phyloP scores from a whole-genome alignment of 2,888 invertebrate genomes.

The Epirrhoe alternata region DNA sequence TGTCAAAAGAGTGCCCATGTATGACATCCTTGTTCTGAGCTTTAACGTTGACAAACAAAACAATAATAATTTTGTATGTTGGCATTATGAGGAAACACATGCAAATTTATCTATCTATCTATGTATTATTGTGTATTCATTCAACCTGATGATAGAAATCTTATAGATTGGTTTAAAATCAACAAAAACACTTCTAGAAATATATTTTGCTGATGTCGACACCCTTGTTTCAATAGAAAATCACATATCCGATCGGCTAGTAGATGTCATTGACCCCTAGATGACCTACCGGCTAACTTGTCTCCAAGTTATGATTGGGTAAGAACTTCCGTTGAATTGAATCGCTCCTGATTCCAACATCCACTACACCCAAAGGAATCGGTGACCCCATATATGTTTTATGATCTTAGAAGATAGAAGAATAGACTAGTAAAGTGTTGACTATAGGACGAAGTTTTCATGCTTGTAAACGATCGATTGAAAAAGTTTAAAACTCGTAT shows the following conservation, averaged over 20 bases:
- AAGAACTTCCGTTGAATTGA: conserved; percentile 42
- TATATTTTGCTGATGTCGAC: background rate
- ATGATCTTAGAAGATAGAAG: conserved; percentile 33
- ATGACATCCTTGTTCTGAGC: too few species aligned
- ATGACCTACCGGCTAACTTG: conserved; percentile 24
- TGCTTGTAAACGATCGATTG: background rate
- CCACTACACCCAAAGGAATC: conserved; percentile 39
- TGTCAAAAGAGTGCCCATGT: too few species aligned
- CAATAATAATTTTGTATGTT: too few species aligned
- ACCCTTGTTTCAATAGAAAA: background rate
- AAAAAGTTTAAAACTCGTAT: too few species aligned
- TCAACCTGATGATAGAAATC: too few species aligned
- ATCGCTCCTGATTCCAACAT: conserved; percentile 42
- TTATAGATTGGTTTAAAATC: too few species aligned
- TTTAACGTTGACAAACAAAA: too few species aligned
- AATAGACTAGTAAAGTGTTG: conserved; percentile 9
- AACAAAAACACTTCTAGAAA: too few species aligned
- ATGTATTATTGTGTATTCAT: too few species aligned
- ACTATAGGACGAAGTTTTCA: conserved; percentile 8
- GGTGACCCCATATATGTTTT: conserved; percentile 40
- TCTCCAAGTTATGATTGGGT: conserved; percentile 45
- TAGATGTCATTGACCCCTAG: background rate
- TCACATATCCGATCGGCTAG: background rate
- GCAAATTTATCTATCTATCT: too few species aligned
- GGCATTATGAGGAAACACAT: too few species aligned